Evolutionary conservation across 2,888 invertebrate genomes (phyloP), one percentile per base, ranked within the genome.

Genomic region (Parnassius glacialis): DNA sequence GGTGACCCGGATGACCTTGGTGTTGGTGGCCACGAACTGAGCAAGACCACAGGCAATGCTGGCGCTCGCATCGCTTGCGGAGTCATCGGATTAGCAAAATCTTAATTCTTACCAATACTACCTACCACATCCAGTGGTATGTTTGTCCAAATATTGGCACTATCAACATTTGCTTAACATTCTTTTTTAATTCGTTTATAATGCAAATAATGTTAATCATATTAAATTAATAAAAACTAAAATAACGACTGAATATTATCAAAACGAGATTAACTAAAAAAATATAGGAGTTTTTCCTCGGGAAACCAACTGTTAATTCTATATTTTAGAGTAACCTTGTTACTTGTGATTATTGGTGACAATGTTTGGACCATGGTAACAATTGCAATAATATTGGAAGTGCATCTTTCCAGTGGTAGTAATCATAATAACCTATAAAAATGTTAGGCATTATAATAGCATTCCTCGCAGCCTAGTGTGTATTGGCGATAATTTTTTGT

Each of bases 1-100:
- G 98, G 96, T 51, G 98, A 98, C 87, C 94, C 94, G 0, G 99
- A 99, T 89, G 99, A 99, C 87, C 90, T 98, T 64, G 98, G 98
- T n/a, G 87, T 94, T 67, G 98, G 98, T 43, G 98, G 97, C 0
- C 96, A 97, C 77, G 97, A 98, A 79, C 92, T 97, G 68, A 98
- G 98, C 92, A 96, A 96, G 89, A 95, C 96, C 5, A 99, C 98
- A 12, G 99, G 99, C 62, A 98, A 99, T 85, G 98, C 99, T 59
- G 99, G 99, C 2, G 96, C 94, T 16, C 95, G 98, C 70, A 90
- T 96, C 68, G 97, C 97, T 50, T 97, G 97, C 79, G 97, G 97
- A 10, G 96, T 98, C 65, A 96, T 97, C 81, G 97, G 97, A 51
- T 87, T 97, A 64, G 87, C 90, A 52, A 85, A 87, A 68, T 60